phyloP scores from a whole-genome alignment of 2,888 invertebrate genomes.

The Iphiclides podalirius region DNA sequence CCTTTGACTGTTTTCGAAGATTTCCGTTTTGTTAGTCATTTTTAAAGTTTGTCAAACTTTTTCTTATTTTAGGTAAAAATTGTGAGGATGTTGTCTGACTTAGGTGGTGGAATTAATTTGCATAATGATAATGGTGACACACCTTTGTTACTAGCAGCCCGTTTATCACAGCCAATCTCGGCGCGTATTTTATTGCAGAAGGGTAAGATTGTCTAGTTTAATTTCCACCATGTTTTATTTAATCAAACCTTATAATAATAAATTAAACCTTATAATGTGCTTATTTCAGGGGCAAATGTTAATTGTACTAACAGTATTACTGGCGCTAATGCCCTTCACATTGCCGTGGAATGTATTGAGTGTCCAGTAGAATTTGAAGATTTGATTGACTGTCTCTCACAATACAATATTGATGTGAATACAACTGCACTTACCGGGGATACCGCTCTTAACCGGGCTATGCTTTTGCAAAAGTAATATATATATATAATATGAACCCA shows the following conservation, averaged over 20 bases:
- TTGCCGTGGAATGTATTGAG: constrained; percentile 80
- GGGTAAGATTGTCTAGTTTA: constrained; percentile 55
- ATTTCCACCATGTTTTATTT: neutral
- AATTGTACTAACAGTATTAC: constrained; percentile 75
- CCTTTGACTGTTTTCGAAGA: too few species aligned
- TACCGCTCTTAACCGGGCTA: constrained; percentile 74
- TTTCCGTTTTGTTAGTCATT: too few species aligned
- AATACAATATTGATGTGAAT: constrained; percentile 68
- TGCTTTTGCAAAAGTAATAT: constrained; percentile 68
- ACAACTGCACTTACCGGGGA: constrained; percentile 68
- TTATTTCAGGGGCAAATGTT: constrained; percentile 75
- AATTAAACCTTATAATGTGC: neutral
- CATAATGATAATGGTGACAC: constrained; percentile 84
- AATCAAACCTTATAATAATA: neutral
- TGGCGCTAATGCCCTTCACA: constrained; percentile 80
- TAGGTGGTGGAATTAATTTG: constrained; percentile 81
- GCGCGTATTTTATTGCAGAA: constrained; percentile 74
- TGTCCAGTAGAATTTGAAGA: constrained; percentile 71
- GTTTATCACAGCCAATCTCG: constrained; percentile 68
- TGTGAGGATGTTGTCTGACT: constrained; percentile 72
- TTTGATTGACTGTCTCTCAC: constrained; percentile 69
- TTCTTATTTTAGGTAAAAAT: constrained; percentile 65
- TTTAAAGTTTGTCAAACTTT: constrained; percentile 1
- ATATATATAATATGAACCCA: neutral
- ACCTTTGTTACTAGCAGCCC: constrained; percentile 82